phyloP scores from a whole-genome alignment of 2,888 invertebrate genomes.

The Tiphia femorata region DNA sequence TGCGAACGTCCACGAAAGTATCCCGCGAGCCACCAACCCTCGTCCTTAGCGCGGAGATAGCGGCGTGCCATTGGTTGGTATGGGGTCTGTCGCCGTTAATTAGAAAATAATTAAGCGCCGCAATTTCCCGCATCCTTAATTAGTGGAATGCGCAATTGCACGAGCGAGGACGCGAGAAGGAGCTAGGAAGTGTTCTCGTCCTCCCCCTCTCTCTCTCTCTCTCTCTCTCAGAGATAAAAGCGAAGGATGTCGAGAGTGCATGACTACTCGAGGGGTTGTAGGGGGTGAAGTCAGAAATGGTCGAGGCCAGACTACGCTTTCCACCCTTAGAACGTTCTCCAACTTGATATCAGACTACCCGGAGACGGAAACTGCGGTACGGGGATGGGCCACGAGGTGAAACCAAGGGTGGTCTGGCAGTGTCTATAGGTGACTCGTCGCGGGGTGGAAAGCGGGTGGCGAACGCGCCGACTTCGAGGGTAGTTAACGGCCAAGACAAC shows the following conservation, averaged over 20 bases:
- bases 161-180: neutral
- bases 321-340: too few relatives aligned
- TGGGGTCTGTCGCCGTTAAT: constrained; percentile 35
- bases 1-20: too few relatives aligned
- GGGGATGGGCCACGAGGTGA: neutral
- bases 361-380: constrained; percentile 19
- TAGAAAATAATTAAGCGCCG: constrained; percentile 49
- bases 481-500: constrained; percentile 34
- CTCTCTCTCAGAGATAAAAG: too few relatives aligned
- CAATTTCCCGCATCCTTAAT: constrained; percentile 51
- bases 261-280: neutral
- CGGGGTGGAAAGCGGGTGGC: neutral
- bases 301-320: neutral
- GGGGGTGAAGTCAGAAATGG: too few relatives aligned
- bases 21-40: too few relatives aligned
- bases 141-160: constrained; percentile 49
- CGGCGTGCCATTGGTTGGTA: too few relatives aligned
- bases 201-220: too few relatives aligned
- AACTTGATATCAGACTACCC: constrained; percentile 14
- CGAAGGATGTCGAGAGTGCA: neutral
- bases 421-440: constrained; percentile 7
- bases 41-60: too few relatives aligned
- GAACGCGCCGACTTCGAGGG: constrained; percentile 11
- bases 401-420: neutral
- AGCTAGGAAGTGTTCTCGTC: too few relatives aligned